Evolutionary conservation across 2,113 vertebrate species (phyloP).

Genomic region (Neolamprologus brichardi): DNA sequence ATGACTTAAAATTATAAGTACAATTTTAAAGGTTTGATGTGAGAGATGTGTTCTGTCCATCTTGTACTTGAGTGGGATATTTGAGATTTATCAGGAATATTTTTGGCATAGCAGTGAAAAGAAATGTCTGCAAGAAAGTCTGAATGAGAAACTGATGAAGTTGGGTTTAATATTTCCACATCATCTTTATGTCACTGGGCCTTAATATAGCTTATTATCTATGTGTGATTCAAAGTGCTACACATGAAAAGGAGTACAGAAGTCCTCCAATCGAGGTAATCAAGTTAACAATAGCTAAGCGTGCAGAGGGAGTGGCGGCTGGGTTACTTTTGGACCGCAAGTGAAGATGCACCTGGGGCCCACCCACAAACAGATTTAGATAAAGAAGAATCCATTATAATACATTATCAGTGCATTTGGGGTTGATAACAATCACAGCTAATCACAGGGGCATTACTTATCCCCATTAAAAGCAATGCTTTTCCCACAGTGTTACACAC

Average conservation of each 20-base stretch:
- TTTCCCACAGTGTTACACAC: slow-evolving; percentile 18
- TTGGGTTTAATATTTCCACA: background rate
- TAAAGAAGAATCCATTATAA: slow-evolving; percentile 58
- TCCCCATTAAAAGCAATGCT: slow-evolving; percentile 54
- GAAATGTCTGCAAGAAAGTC: background rate
- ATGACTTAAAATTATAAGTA: background rate
- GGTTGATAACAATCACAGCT: slow-evolving; percentile 25
- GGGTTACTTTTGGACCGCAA: slow-evolving; percentile 28
- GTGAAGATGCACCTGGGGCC: slow-evolving; percentile 28
- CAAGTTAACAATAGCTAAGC: background rate
- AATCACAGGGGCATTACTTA: slow-evolving; percentile 54
- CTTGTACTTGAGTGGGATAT: background rate
- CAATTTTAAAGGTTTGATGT: background rate
- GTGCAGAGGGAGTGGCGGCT: background rate
- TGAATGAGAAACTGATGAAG: background rate
- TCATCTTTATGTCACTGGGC: background rate
- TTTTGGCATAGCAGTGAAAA: background rate
- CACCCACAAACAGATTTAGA: slow-evolving; percentile 25
- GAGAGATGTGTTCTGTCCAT: background rate
- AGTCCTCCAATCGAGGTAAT: background rate
- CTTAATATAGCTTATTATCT: background rate
- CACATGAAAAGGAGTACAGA: background rate
- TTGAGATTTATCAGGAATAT: background rate
- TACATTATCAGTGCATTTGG: slow-evolving; percentile 52
- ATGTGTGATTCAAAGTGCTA: background rate